Evolutionary conservation across 1,140 invertebrate species (phyloP), one percentile per base, ranked within the genome.

Genomic region (Ceratosolen fusciceps): DNA sequence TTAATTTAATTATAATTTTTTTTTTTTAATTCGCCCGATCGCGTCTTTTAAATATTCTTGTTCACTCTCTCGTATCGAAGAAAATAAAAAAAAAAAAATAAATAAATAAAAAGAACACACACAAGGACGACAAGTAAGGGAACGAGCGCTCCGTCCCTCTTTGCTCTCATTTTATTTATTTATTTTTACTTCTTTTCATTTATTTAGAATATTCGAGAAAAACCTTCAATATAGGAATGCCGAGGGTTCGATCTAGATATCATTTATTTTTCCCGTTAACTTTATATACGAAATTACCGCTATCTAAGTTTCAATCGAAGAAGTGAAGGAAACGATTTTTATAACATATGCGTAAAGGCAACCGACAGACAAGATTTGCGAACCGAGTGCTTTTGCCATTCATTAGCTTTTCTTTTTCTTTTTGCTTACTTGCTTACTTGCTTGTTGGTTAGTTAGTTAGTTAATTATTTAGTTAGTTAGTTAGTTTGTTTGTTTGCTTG

Each of bases 181-280:
- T 80, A 75, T 71, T 76, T 80, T 70, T 34, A 47, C 16, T 47
- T 47, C 16, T 47, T 47, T 47, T 47, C 7, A 16, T 71, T 80
- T 80, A 80, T 80, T 80, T 80, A 80, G 74, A 80, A 77, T 80
- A 80, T 80, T 77, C 68, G 68, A 80, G 79, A 80, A 77, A 80
- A 80, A 80, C 43, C 74, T 80, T 80, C 74, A 72, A 80, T 75
- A 77, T 80, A 80, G 74, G 79, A 80, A 77, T 80, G 68, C 56
- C 79, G 79, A 76, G 70, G 74, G 58, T 80, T 80, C 74, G 62
- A 80, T 77, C 56, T 80, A 80, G 58, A 80, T 76, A 77, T 80
- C 74, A 56, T 74, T 80, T n/a, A n/a, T n/a, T 74, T 80, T 80
- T 80, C 67, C 72, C 79, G 67, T 80, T 80, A 80, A 80, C 73